Base-by-base conservation (phyloP, 2,113 vertebrate genomes). In the Gracilinanus agilis region DNA sequence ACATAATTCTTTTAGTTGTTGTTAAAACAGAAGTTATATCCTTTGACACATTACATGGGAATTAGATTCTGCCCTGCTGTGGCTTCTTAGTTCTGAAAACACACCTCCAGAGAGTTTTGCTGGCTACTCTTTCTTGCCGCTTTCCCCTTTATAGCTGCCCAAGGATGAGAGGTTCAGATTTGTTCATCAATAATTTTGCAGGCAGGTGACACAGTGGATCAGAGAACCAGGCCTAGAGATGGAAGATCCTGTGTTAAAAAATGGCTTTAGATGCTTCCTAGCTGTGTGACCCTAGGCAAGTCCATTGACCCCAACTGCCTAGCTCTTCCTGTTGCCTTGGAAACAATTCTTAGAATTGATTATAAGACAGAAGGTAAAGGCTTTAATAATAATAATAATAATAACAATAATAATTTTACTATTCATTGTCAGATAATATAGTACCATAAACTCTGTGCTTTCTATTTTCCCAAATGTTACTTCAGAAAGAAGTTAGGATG, bases 141-240 rank as follows among this genome's bases (percentile, higher is more conserved):
- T n/a, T 67, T 21, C 13, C 34, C n/a, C 34, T 53, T 3, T 0
- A 0, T 1, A 1, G 49, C 49, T 83, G 24, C 56, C 54, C 53
- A 53, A 83, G 90, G 83, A 92, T 58, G n/a, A 49, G 89, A 88
- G 49, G 23, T 8, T 96, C 55, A 93, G 16, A 25, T 53, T 19
- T 75, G 90, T 23, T 6, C 40, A 90, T n/a, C 21, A 61, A 89
- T 54, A 92, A 90, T 92, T 34, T 56, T 58, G 49, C 49, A 49
- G 5, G 49, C 5, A 49, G 49, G 49, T 49, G 49, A 49, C 49
- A 3, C 49, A 49, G 49, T 49, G 49, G 49, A 49, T 49, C 49
- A 49, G 49, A 49, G 49, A 49, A 49, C 49, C 49, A 49, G 5
- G 49, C 49, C 49, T 49, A 49, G 5, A 49, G 49, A 49, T 49